Conservation (phyloP, 2,113 vertebrate genomes). For the Bujurquina vittata region DNA sequence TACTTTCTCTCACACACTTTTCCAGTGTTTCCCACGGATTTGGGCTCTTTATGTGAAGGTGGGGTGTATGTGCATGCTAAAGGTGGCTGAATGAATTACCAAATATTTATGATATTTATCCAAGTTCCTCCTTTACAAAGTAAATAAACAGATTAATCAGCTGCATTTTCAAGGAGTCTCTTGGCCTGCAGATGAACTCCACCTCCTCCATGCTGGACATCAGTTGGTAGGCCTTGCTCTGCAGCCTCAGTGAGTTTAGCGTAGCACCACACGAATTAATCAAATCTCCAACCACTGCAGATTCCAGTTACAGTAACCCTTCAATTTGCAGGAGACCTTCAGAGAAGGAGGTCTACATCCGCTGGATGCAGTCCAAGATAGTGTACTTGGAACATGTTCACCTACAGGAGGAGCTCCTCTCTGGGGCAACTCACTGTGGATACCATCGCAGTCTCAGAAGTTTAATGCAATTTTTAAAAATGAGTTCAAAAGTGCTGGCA, state of each 20-base stretch:
- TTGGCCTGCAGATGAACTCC: not conserved
- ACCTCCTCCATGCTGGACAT: not conserved
- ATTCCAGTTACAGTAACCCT: not conserved
- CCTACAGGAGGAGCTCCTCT: not conserved
- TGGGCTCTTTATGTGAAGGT: not conserved
- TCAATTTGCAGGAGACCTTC: not conserved
- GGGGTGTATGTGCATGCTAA: not conserved
- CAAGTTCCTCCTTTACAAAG: too few species aligned
- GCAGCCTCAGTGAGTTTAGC: not conserved
- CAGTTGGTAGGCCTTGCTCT: not conserved
- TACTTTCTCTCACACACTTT: not conserved
- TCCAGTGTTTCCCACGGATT: not conserved
- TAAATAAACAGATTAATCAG: not conserved
- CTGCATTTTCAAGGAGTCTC: not conserved
- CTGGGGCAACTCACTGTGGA: not conserved
- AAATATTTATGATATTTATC: too few species aligned
- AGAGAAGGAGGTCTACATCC: not conserved
- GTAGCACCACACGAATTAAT: not conserved
- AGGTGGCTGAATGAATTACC: too few species aligned
- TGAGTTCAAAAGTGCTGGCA: not conserved
- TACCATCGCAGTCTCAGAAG: not conserved
- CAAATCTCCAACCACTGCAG: too few species aligned
- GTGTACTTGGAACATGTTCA: not conserved
- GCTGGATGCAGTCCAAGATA: not conserved
- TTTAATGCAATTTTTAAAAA: not conserved